These are phyloP conservation scores for Oryzias dopingdopingensis DNA, from an alignment of 2,797 vertebrate species.

Conservation along the genomic window DNA sequence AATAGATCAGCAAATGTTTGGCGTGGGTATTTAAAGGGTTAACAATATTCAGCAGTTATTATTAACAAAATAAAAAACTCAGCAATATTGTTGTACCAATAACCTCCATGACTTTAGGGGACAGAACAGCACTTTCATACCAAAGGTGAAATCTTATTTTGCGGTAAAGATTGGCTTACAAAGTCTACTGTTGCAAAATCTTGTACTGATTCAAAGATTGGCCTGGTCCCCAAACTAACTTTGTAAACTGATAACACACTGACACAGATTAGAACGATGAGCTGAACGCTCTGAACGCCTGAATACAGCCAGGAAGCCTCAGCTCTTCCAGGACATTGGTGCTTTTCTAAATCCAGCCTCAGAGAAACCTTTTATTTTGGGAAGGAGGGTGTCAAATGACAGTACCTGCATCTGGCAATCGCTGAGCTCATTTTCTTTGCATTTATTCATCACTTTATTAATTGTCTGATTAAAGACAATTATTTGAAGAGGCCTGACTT, in stretches of 20 bases:
- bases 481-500: conserved; percentile 9
- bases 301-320: too few relatives aligned
- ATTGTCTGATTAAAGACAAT: conserved; percentile 5
- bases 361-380: conserved; percentile 3
- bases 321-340: conserved; percentile 33
- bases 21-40: too few relatives aligned
- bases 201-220: neutral
- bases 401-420: conserved; percentile 7
- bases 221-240: neutral
- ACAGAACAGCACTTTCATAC: neutral
- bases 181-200: neutral
- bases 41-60: too few relatives aligned
- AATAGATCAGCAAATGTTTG: too few relatives aligned
- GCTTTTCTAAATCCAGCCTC: conserved; percentile 43
- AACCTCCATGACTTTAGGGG: too few relatives aligned
- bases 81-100: too few relatives aligned
- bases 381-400: conserved; percentile 31
- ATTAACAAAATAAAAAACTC: too few relatives aligned
- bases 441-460: conserved; percentile 10
- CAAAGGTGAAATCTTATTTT: neutral
- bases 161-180: neutral
- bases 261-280: neutral
- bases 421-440: conserved; percentile 9
- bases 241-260: conserved; percentile 5
- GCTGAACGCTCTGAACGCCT: neutral